Evolutionary conservation across 2,113 vertebrate genomes (phyloP), one percentile per base, ranked within the genome.

Genomic region (Microtus pennsylvanicus): DNA sequence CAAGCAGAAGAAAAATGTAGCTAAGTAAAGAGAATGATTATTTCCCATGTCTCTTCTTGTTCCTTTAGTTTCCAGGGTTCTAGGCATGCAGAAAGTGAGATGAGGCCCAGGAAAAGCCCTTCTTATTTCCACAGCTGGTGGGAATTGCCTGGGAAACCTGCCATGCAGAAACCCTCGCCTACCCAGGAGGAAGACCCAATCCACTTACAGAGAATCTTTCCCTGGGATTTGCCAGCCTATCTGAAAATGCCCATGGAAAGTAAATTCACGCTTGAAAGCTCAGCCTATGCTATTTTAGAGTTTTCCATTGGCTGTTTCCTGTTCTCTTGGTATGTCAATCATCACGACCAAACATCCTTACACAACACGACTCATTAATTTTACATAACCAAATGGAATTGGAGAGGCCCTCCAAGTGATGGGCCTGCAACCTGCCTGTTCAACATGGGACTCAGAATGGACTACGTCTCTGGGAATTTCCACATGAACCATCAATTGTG

Each of bases 391-490:
- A 92, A 42, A 94, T 55, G 38, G 91, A 65, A 91, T 1, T 55
- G 87, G 74, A 75, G 83, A 96, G 50, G 45, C 80, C 61, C 52
- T 72, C 87, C 3, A 96, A 81, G 88, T 85, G 85, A 38, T 16
- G n/a, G 19, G 11, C 75, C 81, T 96, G 69, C 82, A 58, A 80
- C 69, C 65, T 74, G 70, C 9, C 75, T 4, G 0, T 80, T 45
- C 22, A 87, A 82, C 2, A 0, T 7, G 26, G 47, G 80, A 76
- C 89, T 93, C 81, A 81, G 72, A 76, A 87, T 8, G 58, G 65
- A 93, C 24, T 17, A 65, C 14, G 9, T 95, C 75, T 90, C 89
- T 90, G 83, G 88, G 82, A 97, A 74, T 93, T 85, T 45, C 87
- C 67, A 58, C 17, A n/a, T 1, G 4, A 78, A 93, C 93, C 90